phyloP scores from a whole-genome alignment of 35 echinoderm and acorn worm species.

The Ophioderma brevispina region DNA sequence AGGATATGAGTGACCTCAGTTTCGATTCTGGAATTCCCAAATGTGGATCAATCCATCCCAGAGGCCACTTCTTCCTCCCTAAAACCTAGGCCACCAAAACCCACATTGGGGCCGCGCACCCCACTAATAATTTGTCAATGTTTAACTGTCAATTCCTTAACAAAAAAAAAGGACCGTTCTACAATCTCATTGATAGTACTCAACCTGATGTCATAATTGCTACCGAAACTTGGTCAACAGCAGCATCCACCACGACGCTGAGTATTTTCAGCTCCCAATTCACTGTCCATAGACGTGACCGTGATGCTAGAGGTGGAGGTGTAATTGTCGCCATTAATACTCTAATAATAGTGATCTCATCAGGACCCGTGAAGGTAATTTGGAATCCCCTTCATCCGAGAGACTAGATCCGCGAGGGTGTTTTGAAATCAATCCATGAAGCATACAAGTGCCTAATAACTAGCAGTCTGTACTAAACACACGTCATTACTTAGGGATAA shows the following conservation, averaged over 20 bases:
- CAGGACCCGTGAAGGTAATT: not conserved
- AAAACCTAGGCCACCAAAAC: conserved; percentile 47
- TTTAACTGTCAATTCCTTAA: conserved; percentile 63
- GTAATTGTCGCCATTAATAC: conserved; percentile 55
- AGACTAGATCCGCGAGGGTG: no score
- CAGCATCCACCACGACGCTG: conserved; percentile 29
- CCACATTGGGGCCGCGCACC: conserved; percentile 9
- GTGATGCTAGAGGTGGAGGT: conserved; percentile 40
- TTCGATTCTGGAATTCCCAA: not conserved
- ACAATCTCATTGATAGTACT: conserved; percentile 62
- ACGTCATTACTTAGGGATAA: no score
- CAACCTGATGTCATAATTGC: conserved; percentile 71
- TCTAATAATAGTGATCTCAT: conserved; percentile 32
- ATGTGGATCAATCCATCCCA: not conserved
- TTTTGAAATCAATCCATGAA: no score
- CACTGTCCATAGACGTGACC: no score
- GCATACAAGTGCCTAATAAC: no score
- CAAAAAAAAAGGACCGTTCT: conserved; percentile 63
- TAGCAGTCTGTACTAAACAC: no score
- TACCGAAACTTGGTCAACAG: conserved; percentile 65
- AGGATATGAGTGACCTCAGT: not conserved
- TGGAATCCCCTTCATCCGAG: not conserved
- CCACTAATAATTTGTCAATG: conserved; percentile 38
- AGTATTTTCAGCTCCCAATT: conserved; percentile 21
- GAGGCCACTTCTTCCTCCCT: conserved; percentile 29